These are phyloP conservation scores for Drosophila mayri DNA, from an alignment of 1,140 invertebrate genomes.

Conservation along the genomic window DNA sequence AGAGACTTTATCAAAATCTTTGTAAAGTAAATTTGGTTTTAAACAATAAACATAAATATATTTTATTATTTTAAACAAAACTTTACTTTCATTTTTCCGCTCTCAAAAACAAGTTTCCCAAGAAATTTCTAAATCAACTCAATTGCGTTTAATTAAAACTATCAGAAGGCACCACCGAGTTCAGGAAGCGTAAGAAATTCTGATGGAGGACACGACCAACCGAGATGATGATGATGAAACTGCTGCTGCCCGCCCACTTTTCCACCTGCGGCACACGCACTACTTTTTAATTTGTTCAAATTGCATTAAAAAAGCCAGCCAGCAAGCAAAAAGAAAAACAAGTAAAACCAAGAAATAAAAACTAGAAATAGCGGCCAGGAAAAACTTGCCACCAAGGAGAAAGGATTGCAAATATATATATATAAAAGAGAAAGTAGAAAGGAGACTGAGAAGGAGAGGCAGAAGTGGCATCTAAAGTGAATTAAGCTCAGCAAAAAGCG, in stretches of 20 bases:
- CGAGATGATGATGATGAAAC: conserved; percentile 15
- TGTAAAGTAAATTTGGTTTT: too few relatives aligned
- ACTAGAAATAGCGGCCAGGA: conserved; percentile 24
- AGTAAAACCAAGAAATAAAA: conserved; percentile 31
- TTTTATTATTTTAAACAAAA: neutral
- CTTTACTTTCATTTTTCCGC: neutral
- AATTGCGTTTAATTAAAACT: conserved; percentile 57
- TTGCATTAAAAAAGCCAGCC: conserved; percentile 61
- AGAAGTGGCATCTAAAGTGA: conserved; percentile 56
- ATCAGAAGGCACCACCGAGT: conserved; percentile 20
- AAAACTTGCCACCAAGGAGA: conserved; percentile 14
- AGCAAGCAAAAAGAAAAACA: neutral
- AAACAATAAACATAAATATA: too few relatives aligned
- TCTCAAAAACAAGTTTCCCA: neutral
- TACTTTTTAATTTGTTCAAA: conserved; percentile 79
- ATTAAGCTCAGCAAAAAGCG: conserved; percentile 58
- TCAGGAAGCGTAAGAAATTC: conserved; percentile 25
- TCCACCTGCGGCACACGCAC: conserved; percentile 46
- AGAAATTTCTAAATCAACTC: conserved; percentile 26
- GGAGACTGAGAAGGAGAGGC: neutral
- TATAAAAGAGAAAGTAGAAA: neutral
- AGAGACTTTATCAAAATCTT: too few relatives aligned
- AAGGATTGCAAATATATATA: conserved; percentile 9
- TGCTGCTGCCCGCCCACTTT: conserved; percentile 1
- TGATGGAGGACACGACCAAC: conserved; percentile 6